Conservation (phyloP, 2,888 invertebrate species). For the Chrysopilus asiliformis region DNA sequence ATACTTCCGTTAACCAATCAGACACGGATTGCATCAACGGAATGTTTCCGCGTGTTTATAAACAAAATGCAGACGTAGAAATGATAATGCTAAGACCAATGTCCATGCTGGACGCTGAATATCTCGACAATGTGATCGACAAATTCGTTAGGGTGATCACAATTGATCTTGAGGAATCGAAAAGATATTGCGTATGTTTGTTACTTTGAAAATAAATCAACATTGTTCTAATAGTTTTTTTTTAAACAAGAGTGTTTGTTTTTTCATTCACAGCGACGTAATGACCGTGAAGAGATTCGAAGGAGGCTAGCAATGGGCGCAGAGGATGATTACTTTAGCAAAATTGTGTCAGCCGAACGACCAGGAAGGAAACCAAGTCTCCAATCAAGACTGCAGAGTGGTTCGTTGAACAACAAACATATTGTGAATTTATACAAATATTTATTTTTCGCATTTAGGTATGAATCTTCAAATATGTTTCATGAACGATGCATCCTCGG, state of each 20-base stretch:
- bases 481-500: constrained; percentile 84
- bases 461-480: constrained; percentile 93
- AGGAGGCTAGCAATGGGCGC: constrained; percentile 75
- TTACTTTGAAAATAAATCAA: not conserved
- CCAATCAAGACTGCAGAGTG: constrained; percentile 75
- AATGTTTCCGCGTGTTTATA: constrained; percentile 25
- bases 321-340: constrained; percentile 56
- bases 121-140: constrained; percentile 42
- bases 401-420: constrained; percentile 36
- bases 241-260: constrained; percentile 7
- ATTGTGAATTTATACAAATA: no score
- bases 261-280: constrained; percentile 55
- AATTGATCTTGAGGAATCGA: constrained; percentile 35
- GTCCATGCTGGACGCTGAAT: constrained; percentile 28
- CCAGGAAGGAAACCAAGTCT: constrained; percentile 74
- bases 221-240: not conserved
- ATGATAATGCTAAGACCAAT: constrained; percentile 18
- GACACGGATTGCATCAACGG: constrained; percentile 21
- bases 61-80: constrained; percentile 18
- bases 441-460: constrained; percentile 40
- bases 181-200: constrained; percentile 20
- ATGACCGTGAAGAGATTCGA: constrained; percentile 86
- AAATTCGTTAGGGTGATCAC: constrained; percentile 43
- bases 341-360: constrained; percentile 46
- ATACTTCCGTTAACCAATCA: constrained; percentile 8